Conservation (phyloP, 2,113 vertebrate species). For the Bubo bubo region DNA sequence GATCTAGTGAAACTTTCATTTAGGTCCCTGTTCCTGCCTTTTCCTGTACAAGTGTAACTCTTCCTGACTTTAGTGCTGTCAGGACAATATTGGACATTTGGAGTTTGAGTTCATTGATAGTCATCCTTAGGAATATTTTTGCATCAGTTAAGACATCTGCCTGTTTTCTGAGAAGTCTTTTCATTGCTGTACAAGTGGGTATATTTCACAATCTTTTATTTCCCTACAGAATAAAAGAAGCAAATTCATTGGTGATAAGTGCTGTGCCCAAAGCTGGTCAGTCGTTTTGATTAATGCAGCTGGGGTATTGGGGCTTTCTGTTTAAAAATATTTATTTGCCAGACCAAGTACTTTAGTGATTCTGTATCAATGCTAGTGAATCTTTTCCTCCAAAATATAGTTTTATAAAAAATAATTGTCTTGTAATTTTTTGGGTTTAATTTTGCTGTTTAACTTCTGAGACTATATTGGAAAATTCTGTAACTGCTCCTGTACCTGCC, state of each 20-base stretch:
- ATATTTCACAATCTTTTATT: background rate
- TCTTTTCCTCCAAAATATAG: background rate
- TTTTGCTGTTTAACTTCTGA: background rate
- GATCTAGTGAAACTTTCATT: background rate
- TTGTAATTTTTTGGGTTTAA: background rate
- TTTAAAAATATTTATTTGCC: background rate
- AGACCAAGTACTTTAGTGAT: background rate
- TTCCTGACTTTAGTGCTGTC: background rate
- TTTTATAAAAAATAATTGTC: background rate
- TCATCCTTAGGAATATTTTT: background rate
- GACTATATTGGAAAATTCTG: background rate
- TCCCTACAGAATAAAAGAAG: background rate
- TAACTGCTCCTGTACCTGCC: background rate
- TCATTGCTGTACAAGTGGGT: background rate
- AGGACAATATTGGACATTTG: background rate
- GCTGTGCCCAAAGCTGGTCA: background rate
- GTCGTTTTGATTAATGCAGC: background rate
- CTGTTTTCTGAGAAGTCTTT: background rate
- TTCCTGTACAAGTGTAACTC: background rate
- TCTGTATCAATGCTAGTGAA: background rate
- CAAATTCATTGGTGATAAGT: background rate
- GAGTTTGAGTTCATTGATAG: background rate
- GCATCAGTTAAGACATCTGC: background rate
- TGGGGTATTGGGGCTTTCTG: background rate
- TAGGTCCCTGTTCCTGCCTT: background rate